Evolutionary conservation across 2,888 invertebrate species (phyloP).

Genomic region (Polymixis lichenea): DNA sequence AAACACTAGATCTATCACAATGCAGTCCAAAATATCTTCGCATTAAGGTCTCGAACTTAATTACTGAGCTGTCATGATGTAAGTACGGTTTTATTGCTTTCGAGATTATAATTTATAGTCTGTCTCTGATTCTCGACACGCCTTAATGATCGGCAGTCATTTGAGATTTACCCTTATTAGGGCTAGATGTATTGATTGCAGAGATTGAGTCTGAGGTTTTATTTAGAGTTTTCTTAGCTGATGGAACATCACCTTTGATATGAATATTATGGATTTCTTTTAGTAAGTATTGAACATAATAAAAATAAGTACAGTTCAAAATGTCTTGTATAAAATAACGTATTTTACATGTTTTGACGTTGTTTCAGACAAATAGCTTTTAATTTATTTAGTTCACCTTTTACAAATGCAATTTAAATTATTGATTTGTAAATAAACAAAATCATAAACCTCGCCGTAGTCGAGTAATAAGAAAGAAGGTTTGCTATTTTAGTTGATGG

Average conservation of each 20-base stretch:
- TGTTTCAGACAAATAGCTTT: too few relatives aligned
- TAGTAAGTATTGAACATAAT: too few relatives aligned
- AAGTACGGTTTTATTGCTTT: constrained; percentile 35
- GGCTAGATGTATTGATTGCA: constrained; percentile 39
- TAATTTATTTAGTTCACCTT: too few relatives aligned
- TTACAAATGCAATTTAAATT: too few relatives aligned
- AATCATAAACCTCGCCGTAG: too few relatives aligned
- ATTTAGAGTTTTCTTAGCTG: background rate
- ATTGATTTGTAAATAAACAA: too few relatives aligned
- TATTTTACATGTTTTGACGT: too few relatives aligned
- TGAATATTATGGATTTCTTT: background rate
- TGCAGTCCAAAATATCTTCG: constrained; percentile 22
- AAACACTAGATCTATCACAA: constrained; percentile 1
- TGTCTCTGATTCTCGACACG: constrained; percentile 31
- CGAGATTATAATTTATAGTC: constrained; percentile 46
- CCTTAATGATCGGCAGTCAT: constrained; percentile 45
- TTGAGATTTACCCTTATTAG: constrained; percentile 45
- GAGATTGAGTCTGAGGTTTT: constrained; percentile 8
- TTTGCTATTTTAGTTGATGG: too few relatives aligned
- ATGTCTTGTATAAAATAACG: too few relatives aligned
- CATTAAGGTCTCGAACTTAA: constrained; percentile 29
- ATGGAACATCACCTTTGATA: too few relatives aligned
- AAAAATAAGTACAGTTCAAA: too few relatives aligned
- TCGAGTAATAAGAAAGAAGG: too few relatives aligned
- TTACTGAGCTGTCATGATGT: constrained; percentile 23